Conservation (phyloP, 2,888 invertebrate genomes). For the Hirtodrosophila trivittata region DNA sequence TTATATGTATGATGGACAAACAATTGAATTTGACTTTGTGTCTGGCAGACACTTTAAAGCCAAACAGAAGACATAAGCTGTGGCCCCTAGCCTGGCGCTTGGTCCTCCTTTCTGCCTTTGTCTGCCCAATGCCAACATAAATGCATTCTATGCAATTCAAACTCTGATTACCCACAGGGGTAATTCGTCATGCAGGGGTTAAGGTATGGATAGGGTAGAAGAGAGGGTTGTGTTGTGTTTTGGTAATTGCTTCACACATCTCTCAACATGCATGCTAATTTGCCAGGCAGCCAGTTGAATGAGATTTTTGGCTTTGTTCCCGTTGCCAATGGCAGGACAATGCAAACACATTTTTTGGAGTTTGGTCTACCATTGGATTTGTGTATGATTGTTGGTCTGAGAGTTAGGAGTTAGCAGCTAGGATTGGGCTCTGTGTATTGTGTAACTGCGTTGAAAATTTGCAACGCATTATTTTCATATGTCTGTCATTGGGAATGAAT, state of each 20-base stretch:
- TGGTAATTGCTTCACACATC: constrained; percentile 67
- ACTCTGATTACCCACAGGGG: constrained; percentile 34
- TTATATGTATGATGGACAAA: constrained; percentile 52
- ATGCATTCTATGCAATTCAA: constrained; percentile 43
- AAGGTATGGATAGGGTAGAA: constrained; percentile 3
- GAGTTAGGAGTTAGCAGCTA: constrained; percentile 5
- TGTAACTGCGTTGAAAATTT: constrained; percentile 54
- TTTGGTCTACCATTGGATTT: background rate
- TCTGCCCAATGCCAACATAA: too few relatives aligned
- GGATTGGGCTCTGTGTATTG: constrained; percentile 18
- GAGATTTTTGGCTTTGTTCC: constrained; percentile 54
- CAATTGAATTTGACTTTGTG: constrained; percentile 46
- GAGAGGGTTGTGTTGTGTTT: constrained; percentile 36
- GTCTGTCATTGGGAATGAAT: constrained; percentile 62
- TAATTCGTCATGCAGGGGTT: background rate
- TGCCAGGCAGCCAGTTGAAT: constrained; percentile 31
- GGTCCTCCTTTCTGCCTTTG: constrained; percentile 1
- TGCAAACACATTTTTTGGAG: constrained; percentile 13
- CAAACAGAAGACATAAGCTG: constrained; percentile 15
- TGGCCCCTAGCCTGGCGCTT: constrained; percentile 19
- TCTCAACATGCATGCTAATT: constrained; percentile 68
- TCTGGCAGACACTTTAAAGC: constrained; percentile 24
- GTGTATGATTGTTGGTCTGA: constrained; percentile 1
- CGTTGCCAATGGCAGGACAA: constrained; percentile 21
- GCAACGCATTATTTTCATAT: constrained; percentile 74